A percentile compares a stretch with the other conserved stretches of the same genome.
Conservation (phyloP, 2,888 invertebrate genomes). For the Oxyscelio sp. region DNA sequence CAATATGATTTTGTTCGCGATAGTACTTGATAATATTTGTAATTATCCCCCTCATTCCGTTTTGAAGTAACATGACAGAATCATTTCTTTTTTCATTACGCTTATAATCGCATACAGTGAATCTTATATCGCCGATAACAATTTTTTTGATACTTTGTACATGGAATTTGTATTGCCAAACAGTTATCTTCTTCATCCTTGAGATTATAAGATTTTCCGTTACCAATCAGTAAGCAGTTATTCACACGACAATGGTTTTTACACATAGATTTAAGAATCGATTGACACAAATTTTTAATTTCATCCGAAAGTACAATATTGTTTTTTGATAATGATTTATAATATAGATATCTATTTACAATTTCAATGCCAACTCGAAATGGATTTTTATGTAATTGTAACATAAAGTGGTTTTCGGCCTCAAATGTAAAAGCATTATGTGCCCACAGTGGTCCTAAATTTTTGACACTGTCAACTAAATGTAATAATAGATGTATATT, state of each 20-base stretch:
- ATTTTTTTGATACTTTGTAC: background rate
- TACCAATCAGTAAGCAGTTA: too few species aligned
- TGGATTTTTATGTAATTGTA: conserved; percentile 33
- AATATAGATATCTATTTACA: background rate
- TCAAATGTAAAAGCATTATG: conserved; percentile 57
- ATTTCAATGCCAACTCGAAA: conserved; percentile 37
- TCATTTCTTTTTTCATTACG: conserved; percentile 3
- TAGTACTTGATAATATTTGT: too few species aligned
- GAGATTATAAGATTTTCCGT: background rate
- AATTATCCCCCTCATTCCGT: background rate
- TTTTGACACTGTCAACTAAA: conserved; percentile 26
- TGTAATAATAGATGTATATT: conserved; percentile 56
- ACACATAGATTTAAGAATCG: too few species aligned
- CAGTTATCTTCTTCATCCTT: background rate
- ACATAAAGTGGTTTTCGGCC: conserved; percentile 50
- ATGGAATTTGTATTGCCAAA: background rate
- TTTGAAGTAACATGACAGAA: background rate
- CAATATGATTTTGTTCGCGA: too few species aligned
- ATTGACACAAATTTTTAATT: background rate
- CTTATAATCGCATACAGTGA: background rate
- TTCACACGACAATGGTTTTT: too few species aligned
- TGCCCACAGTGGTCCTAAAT: conserved; percentile 57
- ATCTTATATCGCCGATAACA: background rate
- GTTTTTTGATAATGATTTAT: background rate
- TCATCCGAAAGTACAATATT: conserved; percentile 3